Base-by-base conservation (phyloP, 2,888 invertebrate species). In the Dryococelus australis region DNA sequence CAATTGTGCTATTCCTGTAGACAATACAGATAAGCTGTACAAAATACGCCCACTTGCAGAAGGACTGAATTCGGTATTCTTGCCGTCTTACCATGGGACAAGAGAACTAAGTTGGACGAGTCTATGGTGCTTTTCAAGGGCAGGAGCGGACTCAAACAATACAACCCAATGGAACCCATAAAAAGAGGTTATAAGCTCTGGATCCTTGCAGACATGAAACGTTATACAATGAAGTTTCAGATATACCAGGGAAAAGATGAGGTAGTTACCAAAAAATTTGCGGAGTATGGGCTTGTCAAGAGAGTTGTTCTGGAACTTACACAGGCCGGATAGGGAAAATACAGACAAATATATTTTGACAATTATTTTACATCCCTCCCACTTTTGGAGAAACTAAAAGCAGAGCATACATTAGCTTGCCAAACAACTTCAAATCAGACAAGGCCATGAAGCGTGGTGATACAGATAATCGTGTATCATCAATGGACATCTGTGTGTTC, bases 81-180 rank as follows among this genome's bases (percentile, higher is more conserved):
- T 79, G 43, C n/a, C 43, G 87, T 84, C 86, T 35, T 87, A 87
- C 84, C 86, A 89, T 84, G 86, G 78, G 20, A 85, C 85, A 9
- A 24, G 87, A 28, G 87, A 88, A 86, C 78, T 87, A 8, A 27
- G 28, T 20, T 87, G 43, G 88, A 88, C 84, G 86, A 88, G 51
- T 87, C 86, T 27, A 88, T 88, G 53, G 81, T 88, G 16, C 10
- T 47, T 27, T 88, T 86, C 87, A 88, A 88, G 84, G 86, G 84
- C 6, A 26, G 87, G 26, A 53, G 10, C 35, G n/a, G 78, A 1
- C 27, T 88, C 0, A 89, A 88, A 85, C 90, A 90, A 85, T 90
- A 89, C 85, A 90, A 88, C 43, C 90, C 90, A 3, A 89, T 89
- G 89, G 90, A 90, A 85, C 89, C 89, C 6, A 89, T 90, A 51